Base-by-base conservation (phyloP, 2,888 invertebrate species). In the Hypselothyrea guttata region DNA sequence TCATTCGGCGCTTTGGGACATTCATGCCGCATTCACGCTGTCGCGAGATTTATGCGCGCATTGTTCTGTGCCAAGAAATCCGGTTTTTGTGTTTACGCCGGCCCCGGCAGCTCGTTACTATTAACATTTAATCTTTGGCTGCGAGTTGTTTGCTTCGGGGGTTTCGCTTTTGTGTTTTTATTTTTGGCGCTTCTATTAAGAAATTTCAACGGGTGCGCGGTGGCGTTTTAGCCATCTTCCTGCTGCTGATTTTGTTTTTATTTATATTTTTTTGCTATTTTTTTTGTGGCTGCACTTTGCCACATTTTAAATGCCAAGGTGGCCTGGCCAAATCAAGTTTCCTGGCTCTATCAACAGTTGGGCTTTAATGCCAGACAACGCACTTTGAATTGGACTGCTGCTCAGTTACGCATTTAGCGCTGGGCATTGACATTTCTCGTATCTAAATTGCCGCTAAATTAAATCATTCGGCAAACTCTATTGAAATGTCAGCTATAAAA, bases 61-160 rank as follows among this genome's bases (percentile, higher is more conserved):
- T 81, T 81, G 79, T 81, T 81, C 79, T 81, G 72, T 75, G 62
- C 59, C 72, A 68, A 65, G 74, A 78, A 83, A 76, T 83, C 83
- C 83, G 83, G 82, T 78, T 81, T 67, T 63, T 28, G 40, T 72
- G 63, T 61, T 57, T 61, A 35, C 63, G 54, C 66, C 76, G 67
- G 70, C 63, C 18, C 59, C 55, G 15, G 41, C 59, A 51, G 40
- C 34, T 31, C 48, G 60, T 72, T 71, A 64, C 69, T 64, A 76
- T 83, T 70, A 71, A 71, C 71, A 70, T 70, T 71, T 70, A 68
- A 62, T 71, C 67, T 57, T 33, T 48, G 53, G 45, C 65, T 52
- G 12, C 54, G 45, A 45, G 49, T 61, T 62, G 56, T 66, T 61
- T 61, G 34, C 35, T 45, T 54, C 18, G 44, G 8, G 13, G 18